A percentile compares a stretch with the other conserved stretches of the same genome.
Evolutionary conservation across 2,888 invertebrate species (phyloP).

Genomic region (Stenolophus ochropezus): DNA sequence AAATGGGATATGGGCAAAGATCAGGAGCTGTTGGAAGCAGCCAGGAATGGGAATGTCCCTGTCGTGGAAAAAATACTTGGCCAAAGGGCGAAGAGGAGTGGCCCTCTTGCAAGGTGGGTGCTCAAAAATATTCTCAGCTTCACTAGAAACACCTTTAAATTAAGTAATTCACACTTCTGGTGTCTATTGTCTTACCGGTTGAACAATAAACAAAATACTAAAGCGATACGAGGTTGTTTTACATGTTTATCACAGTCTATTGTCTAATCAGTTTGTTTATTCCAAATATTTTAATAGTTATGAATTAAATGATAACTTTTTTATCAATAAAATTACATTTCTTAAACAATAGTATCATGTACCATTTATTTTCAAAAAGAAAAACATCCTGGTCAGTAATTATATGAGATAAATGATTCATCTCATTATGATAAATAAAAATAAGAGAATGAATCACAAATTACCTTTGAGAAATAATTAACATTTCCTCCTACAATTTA

Average conservation of each 20-base stretch:
- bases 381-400: not conserved
- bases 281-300: conserved; percentile 34
- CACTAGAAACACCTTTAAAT: conserved; percentile 3
- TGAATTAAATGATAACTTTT: conserved; percentile 41
- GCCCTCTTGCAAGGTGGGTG: conserved; percentile 93
- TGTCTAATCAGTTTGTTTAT: conserved; percentile 49
- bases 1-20: conserved; percentile 92
- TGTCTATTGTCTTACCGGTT: not conserved
- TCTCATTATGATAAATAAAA: conserved; percentile 40
- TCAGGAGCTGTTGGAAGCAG: conserved; percentile 96
- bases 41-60: conserved; percentile 91
- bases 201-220: not conserved
- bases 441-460: conserved; percentile 37
- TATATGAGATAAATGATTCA: conserved; percentile 45
- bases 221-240: not conserved
- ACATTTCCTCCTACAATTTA: conserved; percentile 30
- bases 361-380: not conserved
- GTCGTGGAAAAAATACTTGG: conserved; percentile 93
- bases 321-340: not conserved
- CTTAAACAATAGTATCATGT: not conserved
- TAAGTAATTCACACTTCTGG: not conserved
- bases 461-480: conserved; percentile 29
- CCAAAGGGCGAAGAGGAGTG: conserved; percentile 92
- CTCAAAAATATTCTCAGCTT: conserved; percentile 61
- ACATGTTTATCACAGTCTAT: conserved; percentile 18